A percentile compares a stretch with the other conserved stretches of the same genome.
Conservation (phyloP, 2,888 invertebrate species). For the Embidobia sp. region DNA sequence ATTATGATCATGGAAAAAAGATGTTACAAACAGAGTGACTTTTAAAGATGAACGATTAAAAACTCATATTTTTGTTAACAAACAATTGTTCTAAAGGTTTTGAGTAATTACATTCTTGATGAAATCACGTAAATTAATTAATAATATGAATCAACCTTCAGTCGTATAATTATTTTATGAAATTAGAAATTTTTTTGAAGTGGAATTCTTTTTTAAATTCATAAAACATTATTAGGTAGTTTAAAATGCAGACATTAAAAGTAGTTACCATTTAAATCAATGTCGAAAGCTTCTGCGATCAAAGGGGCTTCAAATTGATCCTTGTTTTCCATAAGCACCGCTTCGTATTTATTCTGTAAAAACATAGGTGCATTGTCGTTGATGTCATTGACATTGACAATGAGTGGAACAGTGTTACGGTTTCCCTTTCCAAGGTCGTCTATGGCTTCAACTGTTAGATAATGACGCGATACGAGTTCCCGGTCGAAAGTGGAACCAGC, state of each 20-base stretch:
- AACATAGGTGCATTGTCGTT: constrained; percentile 96
- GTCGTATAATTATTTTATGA: too few relatives aligned
- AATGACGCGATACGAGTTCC: constrained; percentile 91
- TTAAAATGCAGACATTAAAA: not conserved
- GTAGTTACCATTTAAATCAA: constrained; percentile 91
- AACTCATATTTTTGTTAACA: too few relatives aligned
- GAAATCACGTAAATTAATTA: too few relatives aligned
- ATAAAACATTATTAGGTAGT: not conserved
- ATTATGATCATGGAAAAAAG: too few relatives aligned
- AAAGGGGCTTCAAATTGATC: constrained; percentile 89
- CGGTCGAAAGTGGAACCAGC: constrained; percentile 91
- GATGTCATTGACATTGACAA: constrained; percentile 91
- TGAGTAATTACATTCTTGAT: too few relatives aligned
- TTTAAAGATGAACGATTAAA: too few relatives aligned
- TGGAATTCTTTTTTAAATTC: too few relatives aligned
- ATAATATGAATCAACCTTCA: too few relatives aligned
- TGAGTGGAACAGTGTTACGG: constrained; percentile 91
- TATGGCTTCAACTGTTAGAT: constrained; percentile 93
- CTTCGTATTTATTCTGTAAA: constrained; percentile 90
- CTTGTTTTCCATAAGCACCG: constrained; percentile 92
- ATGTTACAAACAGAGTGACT: too few relatives aligned
- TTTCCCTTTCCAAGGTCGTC: constrained; percentile 93
- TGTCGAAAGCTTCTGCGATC: constrained; percentile 90
- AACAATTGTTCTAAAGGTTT: too few relatives aligned
- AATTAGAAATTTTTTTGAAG: too few relatives aligned